phyloP scores from a whole-genome alignment of 2,797 vertebrate species.

The Thaleichthys pacificus region DNA sequence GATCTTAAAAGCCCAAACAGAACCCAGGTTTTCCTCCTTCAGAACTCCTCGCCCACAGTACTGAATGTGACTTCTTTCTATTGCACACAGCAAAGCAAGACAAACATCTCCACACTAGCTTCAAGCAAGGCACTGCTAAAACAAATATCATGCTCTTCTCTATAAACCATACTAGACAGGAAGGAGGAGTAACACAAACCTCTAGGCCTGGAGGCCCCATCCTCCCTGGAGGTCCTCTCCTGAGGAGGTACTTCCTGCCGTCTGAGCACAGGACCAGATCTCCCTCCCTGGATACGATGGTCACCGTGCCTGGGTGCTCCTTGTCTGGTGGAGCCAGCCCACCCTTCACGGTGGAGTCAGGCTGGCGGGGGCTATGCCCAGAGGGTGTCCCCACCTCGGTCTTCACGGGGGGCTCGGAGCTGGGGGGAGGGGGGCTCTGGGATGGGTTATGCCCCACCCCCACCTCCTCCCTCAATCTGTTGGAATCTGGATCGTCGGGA shows the following conservation, averaged over 20 bases:
- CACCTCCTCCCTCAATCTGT: constrained; percentile 35
- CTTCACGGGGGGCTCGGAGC: constrained; percentile 11
- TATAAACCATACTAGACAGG: background rate
- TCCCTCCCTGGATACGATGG: constrained; percentile 52
- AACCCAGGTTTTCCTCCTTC: constrained; percentile 15
- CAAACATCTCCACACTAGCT: background rate
- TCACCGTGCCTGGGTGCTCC: constrained; percentile 36
- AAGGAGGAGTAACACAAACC: background rate
- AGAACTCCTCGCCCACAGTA: no score
- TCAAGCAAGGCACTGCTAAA: background rate
- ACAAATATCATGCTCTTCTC: background rate
- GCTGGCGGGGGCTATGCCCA: constrained; percentile 16
- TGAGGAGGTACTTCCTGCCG: constrained; percentile 55
- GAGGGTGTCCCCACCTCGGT: constrained; percentile 11
- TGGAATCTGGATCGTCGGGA: constrained; percentile 44
- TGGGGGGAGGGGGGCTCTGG: constrained; percentile 1
- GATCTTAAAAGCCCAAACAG: constrained; percentile 37
- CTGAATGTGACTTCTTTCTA: no score
- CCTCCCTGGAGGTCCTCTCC: constrained; percentile 68
- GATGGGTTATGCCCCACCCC: background rate
- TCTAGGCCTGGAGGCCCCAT: constrained; percentile 57
- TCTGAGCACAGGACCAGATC: constrained; percentile 51
- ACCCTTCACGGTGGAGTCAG: constrained; percentile 4
- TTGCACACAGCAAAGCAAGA: background rate
- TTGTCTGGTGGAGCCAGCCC: constrained; percentile 13